Evolutionary conservation across 2,888 invertebrate genomes (phyloP).

Genomic region (Brachynemurus nebulosus): DNA sequence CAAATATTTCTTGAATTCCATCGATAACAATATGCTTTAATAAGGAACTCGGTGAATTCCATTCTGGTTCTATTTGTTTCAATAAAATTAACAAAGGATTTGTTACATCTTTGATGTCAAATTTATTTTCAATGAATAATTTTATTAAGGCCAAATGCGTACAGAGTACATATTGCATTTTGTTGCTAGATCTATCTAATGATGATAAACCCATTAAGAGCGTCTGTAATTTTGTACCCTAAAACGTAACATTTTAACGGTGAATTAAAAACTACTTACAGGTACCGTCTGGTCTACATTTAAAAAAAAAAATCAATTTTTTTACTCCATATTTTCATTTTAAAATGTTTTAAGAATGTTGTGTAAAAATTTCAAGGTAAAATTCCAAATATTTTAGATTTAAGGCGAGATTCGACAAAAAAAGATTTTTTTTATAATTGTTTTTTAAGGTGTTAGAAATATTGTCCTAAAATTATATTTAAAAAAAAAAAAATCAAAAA

Average conservation of each 20-base stretch:
- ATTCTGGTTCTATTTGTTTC: constrained; percentile 9
- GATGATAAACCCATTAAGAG: constrained; percentile 26
- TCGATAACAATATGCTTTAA: constrained; percentile 17
- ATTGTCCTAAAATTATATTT: too few relatives aligned
- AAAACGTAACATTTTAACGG: constrained; percentile 11
- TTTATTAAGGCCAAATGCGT: constrained; percentile 30
- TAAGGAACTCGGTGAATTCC: constrained; percentile 12
- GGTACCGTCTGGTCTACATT: too few relatives aligned
- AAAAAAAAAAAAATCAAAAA: too few relatives aligned
- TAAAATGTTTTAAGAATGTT: too few relatives aligned
- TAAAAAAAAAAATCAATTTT: too few relatives aligned
- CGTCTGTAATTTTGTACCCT: constrained; percentile 28
- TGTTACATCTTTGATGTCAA: constrained; percentile 26
- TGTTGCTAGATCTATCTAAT: constrained; percentile 25
- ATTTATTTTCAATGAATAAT: constrained; percentile 26
- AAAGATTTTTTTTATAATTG: too few relatives aligned
- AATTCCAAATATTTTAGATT: too few relatives aligned
- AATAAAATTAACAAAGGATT: constrained; percentile 27
- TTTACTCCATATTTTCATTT: too few relatives aligned
- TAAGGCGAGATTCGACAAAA: too few relatives aligned
- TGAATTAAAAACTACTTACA: too few relatives aligned
- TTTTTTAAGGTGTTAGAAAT: too few relatives aligned
- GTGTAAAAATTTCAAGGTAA: too few relatives aligned
- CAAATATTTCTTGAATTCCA: constrained; percentile 20
- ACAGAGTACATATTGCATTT: constrained; percentile 27